Evolutionary conservation across 2,797 vertebrate species (phyloP).

Genomic region (Acropternis orthonyx): DNA sequence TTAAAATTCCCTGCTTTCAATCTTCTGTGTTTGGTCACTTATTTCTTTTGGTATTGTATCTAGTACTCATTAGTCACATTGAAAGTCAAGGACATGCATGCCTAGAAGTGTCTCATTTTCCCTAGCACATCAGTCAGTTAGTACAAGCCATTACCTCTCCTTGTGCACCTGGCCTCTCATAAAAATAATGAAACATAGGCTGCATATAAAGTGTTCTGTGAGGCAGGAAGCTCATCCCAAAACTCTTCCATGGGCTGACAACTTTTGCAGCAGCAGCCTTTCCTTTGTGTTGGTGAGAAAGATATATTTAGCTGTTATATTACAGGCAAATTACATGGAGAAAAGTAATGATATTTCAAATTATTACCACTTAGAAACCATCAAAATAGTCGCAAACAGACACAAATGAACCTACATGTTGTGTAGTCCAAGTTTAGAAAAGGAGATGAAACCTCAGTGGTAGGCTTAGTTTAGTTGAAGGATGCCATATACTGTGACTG

Average conservation of each 20-base stretch:
- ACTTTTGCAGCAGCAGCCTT: not conserved
- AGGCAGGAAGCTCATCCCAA: not conserved
- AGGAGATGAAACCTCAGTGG: not conserved
- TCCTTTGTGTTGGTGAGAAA: not conserved
- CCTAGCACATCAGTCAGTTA: slow-evolving; percentile 10
- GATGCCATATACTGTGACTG: not conserved
- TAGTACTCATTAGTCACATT: not conserved
- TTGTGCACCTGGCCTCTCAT: not conserved
- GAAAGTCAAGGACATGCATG: not conserved
- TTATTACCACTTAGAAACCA: slow-evolving; percentile 47
- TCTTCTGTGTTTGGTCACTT: not conserved
- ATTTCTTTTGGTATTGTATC: not conserved
- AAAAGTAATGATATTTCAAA: slow-evolving; percentile 45
- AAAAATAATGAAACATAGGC: not conserved
- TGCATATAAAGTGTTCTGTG: not conserved
- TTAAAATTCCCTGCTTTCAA: slow-evolving; percentile 37
- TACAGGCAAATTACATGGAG: slow-evolving; percentile 9
- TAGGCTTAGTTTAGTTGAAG: not conserved
- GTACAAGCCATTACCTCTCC: slow-evolving; percentile 23
- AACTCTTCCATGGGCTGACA: not conserved
- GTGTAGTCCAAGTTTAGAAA: slow-evolving; percentile 19
- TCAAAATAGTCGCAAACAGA: slow-evolving; percentile 49
- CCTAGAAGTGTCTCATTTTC: slow-evolving; percentile 36
- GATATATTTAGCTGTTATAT: slow-evolving; percentile 12
- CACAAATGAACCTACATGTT: not conserved